phyloP scores from a whole-genome alignment of 1,140 invertebrate species.

The Augochlora pura region DNA sequence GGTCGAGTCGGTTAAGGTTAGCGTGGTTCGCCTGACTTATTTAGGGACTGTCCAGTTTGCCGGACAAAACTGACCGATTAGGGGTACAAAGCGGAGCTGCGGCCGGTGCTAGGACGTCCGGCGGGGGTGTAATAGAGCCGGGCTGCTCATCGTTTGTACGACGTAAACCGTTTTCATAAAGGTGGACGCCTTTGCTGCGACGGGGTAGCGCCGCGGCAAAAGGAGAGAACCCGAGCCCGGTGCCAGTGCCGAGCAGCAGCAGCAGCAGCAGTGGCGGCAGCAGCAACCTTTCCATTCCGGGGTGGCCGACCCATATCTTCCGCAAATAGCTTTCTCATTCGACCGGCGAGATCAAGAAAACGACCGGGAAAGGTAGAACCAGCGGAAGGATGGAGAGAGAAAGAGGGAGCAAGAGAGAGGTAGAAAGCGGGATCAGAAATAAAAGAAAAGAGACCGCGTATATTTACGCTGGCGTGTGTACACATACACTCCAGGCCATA shows the following conservation, averaged over 20 bases:
- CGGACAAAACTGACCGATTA: slow-evolving; percentile 23
- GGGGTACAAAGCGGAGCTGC: background rate
- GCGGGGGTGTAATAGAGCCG: slow-evolving; percentile 36
- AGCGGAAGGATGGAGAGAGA: slow-evolving; percentile 13
- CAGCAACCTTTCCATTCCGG: slow-evolving; percentile 49
- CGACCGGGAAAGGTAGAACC: slow-evolving; percentile 38
- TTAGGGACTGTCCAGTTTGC: slow-evolving; percentile 3
- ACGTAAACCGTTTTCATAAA: slow-evolving; percentile 51
- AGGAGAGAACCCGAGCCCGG: background rate
- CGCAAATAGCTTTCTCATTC: slow-evolving; percentile 61
- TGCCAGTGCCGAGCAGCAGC: slow-evolving; percentile 13
- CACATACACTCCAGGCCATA: background rate
- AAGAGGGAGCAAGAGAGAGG: no score
- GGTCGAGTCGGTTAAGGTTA: background rate
- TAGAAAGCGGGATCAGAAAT: no score
- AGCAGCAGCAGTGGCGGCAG: slow-evolving; percentile 2
- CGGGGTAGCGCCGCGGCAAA: slow-evolving; percentile 36
- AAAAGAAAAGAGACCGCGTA: background rate
- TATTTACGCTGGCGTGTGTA: slow-evolving; percentile 19
- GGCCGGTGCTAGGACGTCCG: background rate
- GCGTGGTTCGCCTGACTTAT: background rate
- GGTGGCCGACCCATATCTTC: slow-evolving; percentile 67
- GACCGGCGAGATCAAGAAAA: slow-evolving; percentile 55
- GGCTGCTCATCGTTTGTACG: slow-evolving; percentile 52
- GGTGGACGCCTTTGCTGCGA: slow-evolving; percentile 35